Conservation (phyloP, 2,888 invertebrate species). For the Allacma fusca region DNA sequence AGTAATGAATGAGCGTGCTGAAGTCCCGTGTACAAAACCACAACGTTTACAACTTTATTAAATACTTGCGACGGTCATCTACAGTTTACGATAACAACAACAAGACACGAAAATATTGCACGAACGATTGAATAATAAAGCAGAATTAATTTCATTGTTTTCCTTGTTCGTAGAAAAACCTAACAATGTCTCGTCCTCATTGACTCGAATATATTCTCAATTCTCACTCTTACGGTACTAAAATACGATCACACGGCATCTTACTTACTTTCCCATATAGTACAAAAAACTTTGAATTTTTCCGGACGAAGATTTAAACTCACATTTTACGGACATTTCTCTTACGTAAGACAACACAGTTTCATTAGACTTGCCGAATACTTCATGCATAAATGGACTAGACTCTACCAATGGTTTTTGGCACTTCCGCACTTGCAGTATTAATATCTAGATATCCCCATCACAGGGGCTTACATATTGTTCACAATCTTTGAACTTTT, state of each 20-base stretch:
- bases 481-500: neutral
- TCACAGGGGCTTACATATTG: too few species aligned
- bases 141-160: neutral
- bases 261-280: neutral
- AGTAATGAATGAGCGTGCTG: too few species aligned
- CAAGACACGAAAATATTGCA: slow-evolving; percentile 6
- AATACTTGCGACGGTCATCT: neutral
- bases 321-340: neutral
- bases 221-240: neutral
- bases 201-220: slow-evolving; percentile 24
- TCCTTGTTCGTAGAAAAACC: neutral
- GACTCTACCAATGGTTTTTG: neutral
- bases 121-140: neutral
- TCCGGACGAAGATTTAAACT: slow-evolving; percentile 26
- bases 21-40: neutral
- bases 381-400: neutral
- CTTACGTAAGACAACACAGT: slow-evolving; percentile 13
- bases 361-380: neutral
- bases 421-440: neutral
- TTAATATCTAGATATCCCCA: too few species aligned
- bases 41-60: neutral
- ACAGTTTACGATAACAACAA: neutral
- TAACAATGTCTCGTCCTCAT: neutral
- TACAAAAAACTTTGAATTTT: neutral
- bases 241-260: slow-evolving; percentile 20